Evolutionary conservation across 2,888 invertebrate species (phyloP).

Genomic region (Phyllotreta striolata): DNA sequence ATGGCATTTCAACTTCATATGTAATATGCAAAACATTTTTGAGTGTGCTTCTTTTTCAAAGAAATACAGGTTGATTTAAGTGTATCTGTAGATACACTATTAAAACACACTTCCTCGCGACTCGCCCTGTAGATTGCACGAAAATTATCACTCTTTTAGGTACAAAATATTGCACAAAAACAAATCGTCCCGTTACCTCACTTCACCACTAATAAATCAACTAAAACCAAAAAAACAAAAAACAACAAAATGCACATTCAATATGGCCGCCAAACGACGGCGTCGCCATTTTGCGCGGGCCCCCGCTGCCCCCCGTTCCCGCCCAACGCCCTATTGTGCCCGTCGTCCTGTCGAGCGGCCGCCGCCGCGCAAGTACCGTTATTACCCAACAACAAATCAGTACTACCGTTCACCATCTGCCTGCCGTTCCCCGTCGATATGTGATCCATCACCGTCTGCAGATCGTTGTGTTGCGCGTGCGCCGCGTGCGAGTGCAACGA

Average conservation of each 20-base stretch:
- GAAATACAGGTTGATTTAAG: too few species aligned
- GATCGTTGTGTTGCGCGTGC: conserved; percentile 67
- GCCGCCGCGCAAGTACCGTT: conserved; percentile 70
- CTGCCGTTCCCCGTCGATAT: conserved; percentile 69
- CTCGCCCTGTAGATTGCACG: too few species aligned
- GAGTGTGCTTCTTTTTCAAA: too few species aligned
- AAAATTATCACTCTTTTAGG: conserved; percentile 35
- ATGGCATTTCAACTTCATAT: too few species aligned
- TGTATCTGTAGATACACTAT: too few species aligned
- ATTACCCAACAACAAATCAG: conserved; percentile 64
- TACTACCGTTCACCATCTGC: conserved; percentile 61
- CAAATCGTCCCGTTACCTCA: too few species aligned
- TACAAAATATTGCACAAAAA: conserved; percentile 22
- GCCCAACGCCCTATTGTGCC: conserved; percentile 58
- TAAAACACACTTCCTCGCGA: too few species aligned
- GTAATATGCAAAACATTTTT: too few species aligned
- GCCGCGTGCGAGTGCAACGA: conserved; percentile 72
- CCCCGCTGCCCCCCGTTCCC: conserved; percentile 63
- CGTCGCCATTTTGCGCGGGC: conserved; percentile 71
- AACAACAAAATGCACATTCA: too few species aligned
- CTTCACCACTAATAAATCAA: too few species aligned
- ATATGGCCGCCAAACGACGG: conserved; percentile 80
- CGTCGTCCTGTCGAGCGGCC: conserved; percentile 67
- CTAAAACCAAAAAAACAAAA: too few species aligned
- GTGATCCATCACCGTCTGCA: conserved; percentile 81